Evolutionary conservation across 2,797 vertebrate species (phyloP), one percentile per base, ranked within the genome.

Genomic region (Rhyacichthys aspro): DNA sequence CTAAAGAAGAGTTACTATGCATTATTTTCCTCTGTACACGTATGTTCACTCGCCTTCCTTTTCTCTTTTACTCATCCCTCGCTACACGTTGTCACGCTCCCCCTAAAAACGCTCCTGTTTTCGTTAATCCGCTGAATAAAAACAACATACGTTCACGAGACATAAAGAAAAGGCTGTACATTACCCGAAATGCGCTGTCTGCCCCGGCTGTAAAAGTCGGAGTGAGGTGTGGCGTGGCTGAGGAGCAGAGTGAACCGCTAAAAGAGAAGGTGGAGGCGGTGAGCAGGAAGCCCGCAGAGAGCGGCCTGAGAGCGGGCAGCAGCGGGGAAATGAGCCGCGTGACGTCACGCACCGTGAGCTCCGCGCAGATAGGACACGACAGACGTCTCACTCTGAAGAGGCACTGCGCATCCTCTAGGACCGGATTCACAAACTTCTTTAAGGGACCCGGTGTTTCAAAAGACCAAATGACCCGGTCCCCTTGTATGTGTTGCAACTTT

Each of bases 331-430:
- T 43, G 18, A 49, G 18, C 55, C 59, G 39, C 46, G 34, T 86
- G 87, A 88, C 88, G 87, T 88, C 82, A 85, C 14, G 15, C 8
- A 19, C 47, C 7, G 49, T 45, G 53, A 10, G 3, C 53, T 42
- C 55, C 42, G 9, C 72, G 43, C 16, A 67, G 79, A 71, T 61
- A 43, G 55, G 5, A 2, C 1, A 2, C 53, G 5, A 3, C 0
- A 7, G 81, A 81, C n/a, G 42, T 59, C 59, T 73, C 80, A 78
- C 80, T 86, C 63, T 11, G 48, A 11, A 2, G 33, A 7, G 12
- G 37, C 18, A 37, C 48, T 34, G 16, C 33, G 34, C 15, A 33
- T 11, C 36, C 46, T n/a, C n/a, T 48, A 16, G 3, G 23, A 3
- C 23, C 7, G 23, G 23, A 5, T 28, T 14, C 4, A 4, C 4